These are phyloP conservation scores for Heterohyrax brucei DNA, from an alignment of 2,797 vertebrate species.

Conservation along the genomic window DNA sequence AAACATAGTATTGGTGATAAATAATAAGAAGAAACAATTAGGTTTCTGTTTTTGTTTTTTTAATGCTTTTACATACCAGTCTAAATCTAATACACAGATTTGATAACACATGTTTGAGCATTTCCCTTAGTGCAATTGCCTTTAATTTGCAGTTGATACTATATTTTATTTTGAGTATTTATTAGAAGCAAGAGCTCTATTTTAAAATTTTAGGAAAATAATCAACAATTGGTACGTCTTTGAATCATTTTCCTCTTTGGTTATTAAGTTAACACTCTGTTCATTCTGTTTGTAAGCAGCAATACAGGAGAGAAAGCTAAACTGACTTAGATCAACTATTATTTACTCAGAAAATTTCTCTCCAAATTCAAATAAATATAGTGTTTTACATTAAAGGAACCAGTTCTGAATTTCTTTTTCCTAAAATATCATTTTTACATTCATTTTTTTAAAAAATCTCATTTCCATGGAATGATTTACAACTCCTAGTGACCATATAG, in stretches of 20 bases:
- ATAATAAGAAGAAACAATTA: neutral
- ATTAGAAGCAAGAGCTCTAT: slow-evolving; percentile 32
- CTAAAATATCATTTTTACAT: neutral
- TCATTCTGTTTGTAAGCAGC: neutral
- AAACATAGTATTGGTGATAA: neutral
- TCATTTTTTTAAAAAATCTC: neutral
- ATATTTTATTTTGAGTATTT: slow-evolving; percentile 14
- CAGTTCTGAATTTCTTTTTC: neutral
- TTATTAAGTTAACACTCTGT: slow-evolving; percentile 51
- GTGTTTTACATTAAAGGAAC: neutral
- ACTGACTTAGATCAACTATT: neutral
- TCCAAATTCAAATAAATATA: neutral
- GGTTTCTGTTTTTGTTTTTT: neutral
- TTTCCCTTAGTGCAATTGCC: neutral
- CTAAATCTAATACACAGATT: neutral
- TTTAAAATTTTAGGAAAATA: slow-evolving; percentile 53
- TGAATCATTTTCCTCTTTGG: neutral
- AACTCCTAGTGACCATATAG: no score
- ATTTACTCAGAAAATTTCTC: slow-evolving; percentile 4
- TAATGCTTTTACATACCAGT: neutral
- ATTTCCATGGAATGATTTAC: no score
- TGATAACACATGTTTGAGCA: neutral
- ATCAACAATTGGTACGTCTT: slow-evolving; percentile 2
- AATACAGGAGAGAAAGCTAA: neutral
- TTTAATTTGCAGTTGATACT: neutral